Percentiles rank a stretch among this genome's conserved stretches.
phyloP scores from a whole-genome alignment of 2,888 invertebrate genomes.

The Aproaerema taeniolella region DNA sequence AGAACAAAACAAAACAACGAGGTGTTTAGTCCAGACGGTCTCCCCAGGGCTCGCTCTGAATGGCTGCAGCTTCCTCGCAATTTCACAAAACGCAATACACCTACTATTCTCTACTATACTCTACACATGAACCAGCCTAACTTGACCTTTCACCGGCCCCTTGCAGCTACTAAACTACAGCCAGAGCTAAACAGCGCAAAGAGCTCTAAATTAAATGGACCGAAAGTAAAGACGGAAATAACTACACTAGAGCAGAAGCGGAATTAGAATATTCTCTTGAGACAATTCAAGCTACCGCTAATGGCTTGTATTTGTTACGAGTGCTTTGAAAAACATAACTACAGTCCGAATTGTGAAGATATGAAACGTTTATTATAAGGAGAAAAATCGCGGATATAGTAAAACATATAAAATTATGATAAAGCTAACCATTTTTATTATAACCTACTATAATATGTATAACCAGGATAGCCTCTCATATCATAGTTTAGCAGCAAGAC shows the following conservation, averaged over 20 bases:
- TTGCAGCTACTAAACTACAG: constrained; percentile 18
- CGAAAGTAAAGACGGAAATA: constrained; percentile 56
- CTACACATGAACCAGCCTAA: constrained; percentile 43
- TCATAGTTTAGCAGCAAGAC: no score
- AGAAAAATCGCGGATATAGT: no score
- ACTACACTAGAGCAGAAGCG: constrained; percentile 58
- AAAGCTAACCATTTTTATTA: no score
- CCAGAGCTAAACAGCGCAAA: constrained; percentile 30
- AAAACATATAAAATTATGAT: no score
- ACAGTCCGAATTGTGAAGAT: no score
- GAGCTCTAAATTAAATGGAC: constrained; percentile 43
- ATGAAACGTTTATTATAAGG: no score
- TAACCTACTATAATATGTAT: no score
- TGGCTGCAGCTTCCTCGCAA: constrained; percentile 56
- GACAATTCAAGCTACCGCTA: constrained; percentile 51
- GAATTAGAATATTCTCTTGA: constrained; percentile 64
- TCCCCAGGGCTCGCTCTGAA: constrained; percentile 57
- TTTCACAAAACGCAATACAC: constrained; percentile 63
- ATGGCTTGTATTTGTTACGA: constrained; percentile 31
- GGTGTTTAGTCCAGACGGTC: constrained; percentile 65
- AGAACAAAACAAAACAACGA: constrained; percentile 51
- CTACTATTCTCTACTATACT: constrained; percentile 44
- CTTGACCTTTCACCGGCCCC: constrained; percentile 34
- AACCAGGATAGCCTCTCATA: no score
- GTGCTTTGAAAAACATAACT: constrained; percentile 26